Conservation (phyloP, 2,888 invertebrate genomes). For the Linnaemya tessellans region DNA sequence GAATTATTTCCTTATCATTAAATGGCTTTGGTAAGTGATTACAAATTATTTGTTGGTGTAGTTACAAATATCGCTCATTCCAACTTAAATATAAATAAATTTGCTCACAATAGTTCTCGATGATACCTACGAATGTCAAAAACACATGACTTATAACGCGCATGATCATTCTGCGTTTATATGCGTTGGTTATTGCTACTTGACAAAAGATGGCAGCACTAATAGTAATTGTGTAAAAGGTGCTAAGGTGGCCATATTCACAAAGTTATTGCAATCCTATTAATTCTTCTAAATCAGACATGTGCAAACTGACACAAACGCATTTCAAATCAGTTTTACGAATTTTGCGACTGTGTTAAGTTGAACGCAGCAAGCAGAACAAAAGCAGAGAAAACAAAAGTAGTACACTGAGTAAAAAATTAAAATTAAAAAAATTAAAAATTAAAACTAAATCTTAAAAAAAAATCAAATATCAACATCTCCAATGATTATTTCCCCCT, state of each 20-base stretch:
- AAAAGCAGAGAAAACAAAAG: too few species aligned
- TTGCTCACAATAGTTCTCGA: background rate
- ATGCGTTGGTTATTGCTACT: background rate
- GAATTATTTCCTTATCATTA: background rate
- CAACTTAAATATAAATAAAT: background rate
- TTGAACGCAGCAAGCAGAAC: too few species aligned
- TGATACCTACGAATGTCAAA: background rate
- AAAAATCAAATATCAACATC: too few species aligned
- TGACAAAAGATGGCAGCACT: conserved; percentile 10
- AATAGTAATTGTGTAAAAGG: background rate
- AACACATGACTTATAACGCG: conserved; percentile 24
- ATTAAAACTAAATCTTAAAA: too few species aligned
- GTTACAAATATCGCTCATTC: conserved; percentile 65
- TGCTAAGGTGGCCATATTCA: conserved; percentile 5
- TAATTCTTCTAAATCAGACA: too few species aligned
- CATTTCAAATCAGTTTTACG: too few species aligned
- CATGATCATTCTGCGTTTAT: conserved; percentile 5
- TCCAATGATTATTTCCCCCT: too few species aligned
- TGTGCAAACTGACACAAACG: too few species aligned
- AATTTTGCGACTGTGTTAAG: too few species aligned
- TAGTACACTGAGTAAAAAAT: too few species aligned
- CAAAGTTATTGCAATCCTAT: too few species aligned
- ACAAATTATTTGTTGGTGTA: conserved; percentile 70
- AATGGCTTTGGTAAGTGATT: conserved; percentile 4
- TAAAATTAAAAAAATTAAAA: too few species aligned